Evolutionary conservation across 2,113 vertebrate genomes (phyloP).

Genomic region (Rynchops niger): DNA sequence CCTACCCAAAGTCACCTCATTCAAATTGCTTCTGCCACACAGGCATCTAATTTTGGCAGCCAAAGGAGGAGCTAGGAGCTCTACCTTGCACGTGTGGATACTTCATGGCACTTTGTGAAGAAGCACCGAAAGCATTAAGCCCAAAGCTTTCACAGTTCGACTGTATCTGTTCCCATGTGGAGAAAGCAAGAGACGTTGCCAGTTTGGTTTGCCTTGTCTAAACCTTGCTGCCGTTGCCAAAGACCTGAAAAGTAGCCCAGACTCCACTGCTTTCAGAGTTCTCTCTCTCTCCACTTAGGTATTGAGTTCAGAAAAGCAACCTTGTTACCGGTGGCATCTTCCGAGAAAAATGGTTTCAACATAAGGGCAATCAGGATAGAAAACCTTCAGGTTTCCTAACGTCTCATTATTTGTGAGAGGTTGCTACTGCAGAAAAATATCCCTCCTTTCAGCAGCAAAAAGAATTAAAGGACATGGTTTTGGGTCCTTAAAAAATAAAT

Average conservation of each 20-base stretch:
- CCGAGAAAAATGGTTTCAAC: not conserved
- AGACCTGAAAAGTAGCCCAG: not conserved
- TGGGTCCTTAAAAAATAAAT: not conserved
- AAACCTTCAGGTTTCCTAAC: not conserved
- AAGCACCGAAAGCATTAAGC: not conserved
- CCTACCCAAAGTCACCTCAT: not conserved
- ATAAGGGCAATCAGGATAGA: not conserved
- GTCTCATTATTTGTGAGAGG: not conserved
- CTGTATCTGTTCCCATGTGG: not conserved
- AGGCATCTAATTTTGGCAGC: not conserved
- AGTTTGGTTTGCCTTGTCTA: not conserved
- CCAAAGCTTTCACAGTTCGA: not conserved
- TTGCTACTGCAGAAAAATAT: not conserved
- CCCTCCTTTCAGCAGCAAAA: not conserved
- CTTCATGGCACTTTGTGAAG: not conserved
- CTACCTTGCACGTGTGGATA: not conserved
- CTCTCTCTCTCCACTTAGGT: not conserved
- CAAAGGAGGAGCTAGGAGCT: not conserved
- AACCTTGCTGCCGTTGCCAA: not conserved
- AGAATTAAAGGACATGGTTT: not conserved
- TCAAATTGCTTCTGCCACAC: not conserved
- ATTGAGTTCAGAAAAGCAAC: not conserved
- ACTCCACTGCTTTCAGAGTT: not conserved
- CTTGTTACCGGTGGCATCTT: not conserved
- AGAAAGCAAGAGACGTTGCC: not conserved